Conservation (phyloP, 2,797 vertebrate genomes). For the Moxostoma hubbsi region DNA sequence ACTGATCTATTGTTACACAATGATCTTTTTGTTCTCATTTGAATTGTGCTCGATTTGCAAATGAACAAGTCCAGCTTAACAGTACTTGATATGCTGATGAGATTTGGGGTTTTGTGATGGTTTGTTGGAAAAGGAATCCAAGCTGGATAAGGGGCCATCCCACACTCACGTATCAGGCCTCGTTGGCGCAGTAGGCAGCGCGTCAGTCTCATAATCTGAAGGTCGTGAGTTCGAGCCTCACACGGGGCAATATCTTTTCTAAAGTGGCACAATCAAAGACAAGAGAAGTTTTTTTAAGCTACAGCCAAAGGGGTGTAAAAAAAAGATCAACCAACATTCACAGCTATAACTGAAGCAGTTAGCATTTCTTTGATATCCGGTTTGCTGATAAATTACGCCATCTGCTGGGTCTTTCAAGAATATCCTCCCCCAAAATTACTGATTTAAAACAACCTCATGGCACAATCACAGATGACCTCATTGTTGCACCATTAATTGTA, state of each 20-base stretch:
- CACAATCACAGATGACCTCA: no score
- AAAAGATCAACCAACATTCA: neutral
- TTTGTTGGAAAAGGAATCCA: no score
- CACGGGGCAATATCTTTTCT: constrained; percentile 43
- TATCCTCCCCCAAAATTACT: neutral
- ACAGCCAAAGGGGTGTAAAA: neutral
- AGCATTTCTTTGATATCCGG: neutral
- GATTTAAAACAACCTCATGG: no score
- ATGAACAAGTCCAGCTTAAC: no score
- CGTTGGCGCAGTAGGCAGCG: constrained; percentile 59
- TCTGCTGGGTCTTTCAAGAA: neutral
- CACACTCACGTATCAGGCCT: fast-evolving
- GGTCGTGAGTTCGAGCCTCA: constrained; percentile 63
- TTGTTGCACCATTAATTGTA: no score
- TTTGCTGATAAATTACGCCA: neutral
- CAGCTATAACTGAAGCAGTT: neutral
- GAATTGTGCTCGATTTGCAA: no score
- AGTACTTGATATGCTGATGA: no score
- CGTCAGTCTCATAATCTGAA: constrained; percentile 60
- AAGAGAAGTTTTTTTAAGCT: no score
- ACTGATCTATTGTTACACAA: neutral
- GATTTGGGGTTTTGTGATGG: no score
- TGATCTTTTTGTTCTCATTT: neutral
- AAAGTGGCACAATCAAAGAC: fast-evolving
- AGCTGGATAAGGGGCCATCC: neutral